phyloP scores from a whole-genome alignment of 2,113 vertebrate species.

The Eleginops maclovinus region DNA sequence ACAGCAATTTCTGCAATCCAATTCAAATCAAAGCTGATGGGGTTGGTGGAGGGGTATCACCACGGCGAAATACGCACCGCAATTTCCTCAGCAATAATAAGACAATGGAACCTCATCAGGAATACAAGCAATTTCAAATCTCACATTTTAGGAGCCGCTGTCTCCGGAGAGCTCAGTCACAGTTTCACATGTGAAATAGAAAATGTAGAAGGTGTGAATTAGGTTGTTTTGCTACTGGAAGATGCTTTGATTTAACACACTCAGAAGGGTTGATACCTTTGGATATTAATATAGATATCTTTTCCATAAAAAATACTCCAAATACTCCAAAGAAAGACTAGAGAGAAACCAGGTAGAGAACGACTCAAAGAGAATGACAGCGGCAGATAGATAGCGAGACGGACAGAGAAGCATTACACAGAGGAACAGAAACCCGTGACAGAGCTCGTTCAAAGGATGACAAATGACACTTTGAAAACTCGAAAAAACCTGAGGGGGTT shows the following conservation, averaged over 20 bases:
- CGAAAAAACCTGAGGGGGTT: conserved; percentile 20
- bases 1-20: conserved; percentile 47
- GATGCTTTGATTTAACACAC: not conserved
- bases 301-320: not conserved
- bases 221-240: not conserved
- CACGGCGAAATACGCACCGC: not conserved
- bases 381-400: conserved; percentile 19
- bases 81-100: conserved; percentile 45
- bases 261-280: not conserved
- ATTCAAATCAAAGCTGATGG: conserved; percentile 35
- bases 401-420: too few species aligned
- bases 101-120: conserved; percentile 33
- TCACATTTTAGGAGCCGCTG: conserved; percentile 4
- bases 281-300: not conserved
- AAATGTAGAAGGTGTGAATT: not conserved
- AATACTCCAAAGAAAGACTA: conserved; percentile 21
- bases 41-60: conserved; percentile 3
- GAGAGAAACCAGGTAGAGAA: not conserved
- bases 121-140: conserved; percentile 37
- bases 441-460: conserved; percentile 37
- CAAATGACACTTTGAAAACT: conserved; percentile 41
- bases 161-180: conserved; percentile 17
- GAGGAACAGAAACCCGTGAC: conserved; percentile 29
- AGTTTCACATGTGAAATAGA: not conserved
- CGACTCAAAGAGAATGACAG: conserved; percentile 27